Evolutionary conservation across 2,797 vertebrate genomes (phyloP), one percentile per base, ranked within the genome.

Genomic region (Crocodylus rhombifer): DNA sequence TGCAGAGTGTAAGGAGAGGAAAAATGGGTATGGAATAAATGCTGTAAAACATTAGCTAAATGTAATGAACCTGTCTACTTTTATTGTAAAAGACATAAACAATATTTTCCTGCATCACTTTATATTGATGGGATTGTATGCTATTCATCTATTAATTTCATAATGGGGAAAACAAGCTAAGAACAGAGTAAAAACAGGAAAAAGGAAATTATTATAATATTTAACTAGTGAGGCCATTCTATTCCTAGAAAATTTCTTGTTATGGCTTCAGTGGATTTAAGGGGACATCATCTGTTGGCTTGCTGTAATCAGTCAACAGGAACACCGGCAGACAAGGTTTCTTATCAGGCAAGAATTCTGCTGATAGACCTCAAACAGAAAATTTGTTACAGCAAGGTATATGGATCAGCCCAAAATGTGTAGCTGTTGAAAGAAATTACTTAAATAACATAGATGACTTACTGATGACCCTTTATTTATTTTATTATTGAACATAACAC

Each of bases 391-490:
- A 25, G 2, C 51, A 78, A 74, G 51, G 84, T 55, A 88, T 33
- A 82, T 73, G 33, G 56, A n/a, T 84, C 16, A 95, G 71, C 89
- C 69, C 83, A 82, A 62, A 91, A 4, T 16, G 36, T 73, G 26
- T 51, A 26, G 14, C 57, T 79, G 63, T 92, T 91, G 82, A 82
- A 78, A 84, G 69, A 78, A 95, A 79, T 77, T 18, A 81, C 25
- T 73, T 73, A 73, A 73, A 73, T 80, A 82, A 93, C 93, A 57
- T 88, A 60, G 77, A 65, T 89, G 90, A 92, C 89, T 94, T 92
- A 36, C 64, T 76, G 91, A 82, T 4, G 5, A 55, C 8, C 87
- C 20, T 4, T 90, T 30, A 79, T 89, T 51, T 16, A 1, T 79
- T 15, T 96, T 89, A 51, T 89, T 73, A 25, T 51, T 51, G 64